Evolutionary conservation across 2,888 invertebrate genomes (phyloP), one percentile per base, ranked within the genome.

Genomic region (Sympetrum striolatum): DNA sequence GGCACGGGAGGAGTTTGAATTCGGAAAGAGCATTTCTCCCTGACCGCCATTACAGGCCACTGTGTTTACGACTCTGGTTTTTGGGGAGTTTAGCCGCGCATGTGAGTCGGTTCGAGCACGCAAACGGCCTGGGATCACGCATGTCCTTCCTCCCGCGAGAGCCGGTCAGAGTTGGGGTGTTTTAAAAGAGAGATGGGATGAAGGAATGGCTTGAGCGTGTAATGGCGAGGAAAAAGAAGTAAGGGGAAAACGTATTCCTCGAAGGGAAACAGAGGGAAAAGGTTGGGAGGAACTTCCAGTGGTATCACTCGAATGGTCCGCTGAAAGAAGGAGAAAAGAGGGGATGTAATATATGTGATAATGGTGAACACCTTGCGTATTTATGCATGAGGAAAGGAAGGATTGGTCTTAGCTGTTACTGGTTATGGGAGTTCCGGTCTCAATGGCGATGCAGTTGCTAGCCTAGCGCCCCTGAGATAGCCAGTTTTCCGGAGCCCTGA

Each of bases 81-180:
- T 58, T 58, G 12, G 82, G 35, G 44, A 31, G 81, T 14, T 44
- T 4, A 18, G 15, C 35, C 31, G 58, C 12, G 37, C 60, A 18
- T 15, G 25, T n/a, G 22, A n/a, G 39, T 14, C 22, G 60, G 22
- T 22, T 60, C 12, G 37, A 31, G n/a, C 86, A 86, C 86, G 86
- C 86, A 60, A 86, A 86, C 86, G 86, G 39, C 37, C 39, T 2
- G 22, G 37, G 31, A 31, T 35, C 86, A 86, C 86, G 86, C 86
- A 64, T 60, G 18, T 22, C 0, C 53, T 31, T 80, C 48, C 44
- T 12, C 14, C n/a, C n/a, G 39, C 39, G 44, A 8, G 79, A 14
- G 15, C 14, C 22, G 37, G 80, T 18, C 4, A 80, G 15, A 37
- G 39, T 8, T 35, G 37, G 10, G 18, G 18, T 37, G 35, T 80